Conservation (phyloP, 35 echinoderm and acorn worm species). For the Eucidaris tribuloides region DNA sequence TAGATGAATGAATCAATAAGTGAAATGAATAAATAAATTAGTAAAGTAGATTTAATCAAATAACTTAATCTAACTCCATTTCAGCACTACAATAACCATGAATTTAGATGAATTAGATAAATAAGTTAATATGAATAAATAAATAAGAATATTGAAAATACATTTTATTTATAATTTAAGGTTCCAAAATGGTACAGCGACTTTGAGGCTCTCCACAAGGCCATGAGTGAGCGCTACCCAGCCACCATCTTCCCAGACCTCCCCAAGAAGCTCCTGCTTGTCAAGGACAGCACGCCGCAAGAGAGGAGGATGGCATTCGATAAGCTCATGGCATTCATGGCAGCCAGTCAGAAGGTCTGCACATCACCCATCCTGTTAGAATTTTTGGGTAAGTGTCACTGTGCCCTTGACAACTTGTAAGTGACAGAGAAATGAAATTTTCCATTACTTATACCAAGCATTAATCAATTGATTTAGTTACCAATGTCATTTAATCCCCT, state of each 20-base stretch:
- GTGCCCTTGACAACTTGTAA: too few relatives aligned
- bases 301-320: slow-evolving; percentile 62
- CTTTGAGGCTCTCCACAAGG: slow-evolving; percentile 86
- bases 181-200: slow-evolving; percentile 72
- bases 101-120: too few relatives aligned
- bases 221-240: slow-evolving; percentile 75
- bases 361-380: slow-evolving; percentile 36
- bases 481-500: too few relatives aligned
- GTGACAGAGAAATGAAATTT: too few relatives aligned
- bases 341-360: slow-evolving; percentile 53
- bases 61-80: too few relatives aligned
- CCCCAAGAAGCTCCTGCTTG: slow-evolving; percentile 70
- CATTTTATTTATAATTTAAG: slow-evolving; percentile 18
- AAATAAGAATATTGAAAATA: background rate
- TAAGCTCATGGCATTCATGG: slow-evolving; percentile 70
- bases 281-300: slow-evolving; percentile 60
- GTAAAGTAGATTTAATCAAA: too few relatives aligned
- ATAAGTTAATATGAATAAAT: too few relatives aligned
- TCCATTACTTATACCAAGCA: too few relatives aligned
- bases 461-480: too few relatives aligned
- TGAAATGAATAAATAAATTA: too few relatives aligned
- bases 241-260: slow-evolving; percentile 89
- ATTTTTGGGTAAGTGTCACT: slow-evolving; percentile 95
- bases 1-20: too few relatives aligned
- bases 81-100: too few relatives aligned